Conservation (phyloP, 2,797 vertebrate genomes). For the Syngnathus rostellatus region DNA sequence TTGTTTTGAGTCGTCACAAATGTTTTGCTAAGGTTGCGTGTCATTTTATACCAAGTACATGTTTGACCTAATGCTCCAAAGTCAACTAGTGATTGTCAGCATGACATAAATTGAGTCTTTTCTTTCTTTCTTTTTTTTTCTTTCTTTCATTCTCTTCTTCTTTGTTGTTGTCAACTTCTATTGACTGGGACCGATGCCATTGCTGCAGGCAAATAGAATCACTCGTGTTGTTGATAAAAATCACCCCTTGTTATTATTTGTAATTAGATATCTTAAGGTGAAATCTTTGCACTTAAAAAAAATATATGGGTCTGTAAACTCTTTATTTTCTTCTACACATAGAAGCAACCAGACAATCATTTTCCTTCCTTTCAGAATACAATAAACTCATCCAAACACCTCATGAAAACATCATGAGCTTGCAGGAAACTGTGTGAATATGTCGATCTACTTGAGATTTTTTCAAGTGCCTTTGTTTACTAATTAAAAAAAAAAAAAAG, state of each 20-base stretch:
- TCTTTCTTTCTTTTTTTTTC: neutral
- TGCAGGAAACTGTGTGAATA: conserved; percentile 3
- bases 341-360: neutral
- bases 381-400: neutral
- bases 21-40: conserved; percentile 23
- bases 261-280: neutral
- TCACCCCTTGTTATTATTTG: neutral
- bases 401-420: neutral
- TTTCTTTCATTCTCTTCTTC: neutral
- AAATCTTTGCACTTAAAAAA: neutral
- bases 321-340: neutral
- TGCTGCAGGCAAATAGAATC: neutral
- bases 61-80: conserved; percentile 20
- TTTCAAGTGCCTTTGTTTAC: conserved; percentile 35
- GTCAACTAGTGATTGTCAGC: neutral
- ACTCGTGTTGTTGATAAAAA: neutral
- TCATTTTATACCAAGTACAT: conserved; percentile 5
- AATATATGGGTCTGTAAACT: conserved; percentile 6
- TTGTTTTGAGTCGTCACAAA: conserved; percentile 17
- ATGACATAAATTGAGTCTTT: neutral
- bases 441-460: conserved; percentile 12
- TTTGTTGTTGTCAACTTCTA: neutral
- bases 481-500: conserved; percentile 21
- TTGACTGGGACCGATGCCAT: neutral
- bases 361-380: neutral